Conservation (phyloP, 2,113 vertebrate genomes). For the Larimichthys polyactis region DNA sequence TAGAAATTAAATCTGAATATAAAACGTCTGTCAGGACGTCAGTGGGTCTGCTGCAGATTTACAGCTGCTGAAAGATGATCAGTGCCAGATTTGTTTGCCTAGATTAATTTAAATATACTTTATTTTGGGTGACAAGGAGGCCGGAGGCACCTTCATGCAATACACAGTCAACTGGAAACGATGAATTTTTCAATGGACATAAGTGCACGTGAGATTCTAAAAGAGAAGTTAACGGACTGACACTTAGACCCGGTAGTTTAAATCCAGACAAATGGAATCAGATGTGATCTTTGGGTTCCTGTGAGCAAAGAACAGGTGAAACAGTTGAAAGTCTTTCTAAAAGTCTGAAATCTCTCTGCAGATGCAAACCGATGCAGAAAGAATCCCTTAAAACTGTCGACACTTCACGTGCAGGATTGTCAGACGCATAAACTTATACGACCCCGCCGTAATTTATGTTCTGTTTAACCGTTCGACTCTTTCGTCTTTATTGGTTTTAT, state of each 20-base stretch:
- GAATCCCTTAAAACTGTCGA: no score
- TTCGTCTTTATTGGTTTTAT: slow-evolving; percentile 59
- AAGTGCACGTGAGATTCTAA: background rate
- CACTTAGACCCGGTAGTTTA: background rate
- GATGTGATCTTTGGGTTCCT: background rate
- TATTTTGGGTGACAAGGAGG: background rate
- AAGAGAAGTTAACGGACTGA: background rate
- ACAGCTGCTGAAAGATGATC: no score
- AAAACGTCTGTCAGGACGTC: background rate
- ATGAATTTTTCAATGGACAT: background rate
- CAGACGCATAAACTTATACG: slow-evolving; percentile 36
- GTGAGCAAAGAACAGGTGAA: no score
- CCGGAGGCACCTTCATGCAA: no score
- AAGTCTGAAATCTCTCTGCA: no score
- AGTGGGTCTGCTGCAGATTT: no score
- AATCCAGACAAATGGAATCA: background rate
- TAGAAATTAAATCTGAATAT: background rate
- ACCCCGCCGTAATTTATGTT: slow-evolving; percentile 41
- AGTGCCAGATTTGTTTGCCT: background rate
- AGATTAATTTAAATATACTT: background rate
- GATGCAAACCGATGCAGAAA: background rate
- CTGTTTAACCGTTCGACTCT: slow-evolving; percentile 37
- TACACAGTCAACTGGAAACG: no score
- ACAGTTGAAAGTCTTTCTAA: no score
- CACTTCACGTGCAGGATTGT: background rate